Evolutionary conservation across 2,113 vertebrate genomes (phyloP).

Genomic region (Otocyon megalotis): DNA sequence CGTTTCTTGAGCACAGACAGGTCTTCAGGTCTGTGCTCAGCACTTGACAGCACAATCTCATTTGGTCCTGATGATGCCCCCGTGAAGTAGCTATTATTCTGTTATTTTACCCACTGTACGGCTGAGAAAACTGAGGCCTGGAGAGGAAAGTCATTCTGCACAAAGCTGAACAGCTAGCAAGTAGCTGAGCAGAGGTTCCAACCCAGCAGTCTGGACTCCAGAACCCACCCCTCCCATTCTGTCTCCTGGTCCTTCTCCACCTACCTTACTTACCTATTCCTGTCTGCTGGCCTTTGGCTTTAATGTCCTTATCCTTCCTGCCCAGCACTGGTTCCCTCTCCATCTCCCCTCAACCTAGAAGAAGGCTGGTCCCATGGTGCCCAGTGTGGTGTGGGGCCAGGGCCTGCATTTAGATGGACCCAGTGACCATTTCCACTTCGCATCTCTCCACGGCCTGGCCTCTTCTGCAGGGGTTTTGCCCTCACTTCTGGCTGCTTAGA

Average conservation of each 20-base stretch:
- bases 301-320: neutral
- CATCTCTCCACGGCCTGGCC: neutral
- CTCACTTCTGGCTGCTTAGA: neutral
- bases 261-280: neutral
- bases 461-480: neutral
- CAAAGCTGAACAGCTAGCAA: neutral
- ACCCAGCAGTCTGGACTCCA: too few relatives aligned
- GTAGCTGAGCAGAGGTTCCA: neutral
- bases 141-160: neutral
- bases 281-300: neutral
- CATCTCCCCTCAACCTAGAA: neutral
- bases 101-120: neutral
- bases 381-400: neutral
- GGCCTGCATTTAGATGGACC: neutral
- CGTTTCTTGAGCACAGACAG: neutral
- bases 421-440: neutral
- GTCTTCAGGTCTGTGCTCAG: neutral
- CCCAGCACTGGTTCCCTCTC: neutral
- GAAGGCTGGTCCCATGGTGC: neutral
- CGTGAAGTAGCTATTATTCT: neutral
- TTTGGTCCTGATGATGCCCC: too few relatives aligned
- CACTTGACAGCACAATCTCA: neutral
- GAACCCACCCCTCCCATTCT: neutral
- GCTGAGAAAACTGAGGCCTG: neutral
- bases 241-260: neutral